Conservation (phyloP, 2,113 vertebrate genomes). For the Platysternon megacephalum region DNA sequence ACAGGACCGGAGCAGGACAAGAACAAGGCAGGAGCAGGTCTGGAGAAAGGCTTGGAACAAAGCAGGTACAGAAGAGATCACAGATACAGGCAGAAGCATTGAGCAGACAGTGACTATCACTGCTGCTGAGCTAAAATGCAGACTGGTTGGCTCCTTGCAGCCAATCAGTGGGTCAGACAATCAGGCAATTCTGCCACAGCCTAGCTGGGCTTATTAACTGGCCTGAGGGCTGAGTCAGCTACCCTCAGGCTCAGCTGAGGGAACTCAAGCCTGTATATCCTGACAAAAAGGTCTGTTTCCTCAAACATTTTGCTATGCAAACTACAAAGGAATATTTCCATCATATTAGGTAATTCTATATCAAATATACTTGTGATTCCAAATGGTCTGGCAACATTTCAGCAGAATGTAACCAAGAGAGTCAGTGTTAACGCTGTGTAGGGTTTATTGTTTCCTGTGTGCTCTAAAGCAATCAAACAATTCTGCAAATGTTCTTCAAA, state of each 20-base stretch:
- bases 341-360: constrained; percentile 34
- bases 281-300: constrained; percentile 13
- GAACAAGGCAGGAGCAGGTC: not conserved
- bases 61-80: not conserved
- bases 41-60: not conserved
- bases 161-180: not conserved
- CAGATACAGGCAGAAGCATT: not conserved
- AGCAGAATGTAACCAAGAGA: constrained; percentile 39
- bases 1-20: not conserved
- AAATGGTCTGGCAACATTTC: not conserved
- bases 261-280: not conserved
- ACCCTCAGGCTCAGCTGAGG: not conserved
- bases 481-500: constrained; percentile 73
- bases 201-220: not conserved
- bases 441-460: constrained; percentile 34
- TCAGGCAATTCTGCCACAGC: not conserved
- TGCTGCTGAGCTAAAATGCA: not conserved
- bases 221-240: not conserved
- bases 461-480: constrained; percentile 64
- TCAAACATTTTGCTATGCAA: constrained; percentile 51
- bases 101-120: not conserved
- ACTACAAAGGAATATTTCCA: constrained; percentile 49
- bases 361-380: constrained; percentile 67
- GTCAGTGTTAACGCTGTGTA: not conserved
- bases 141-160: not conserved